phyloP scores from a whole-genome alignment of 1,140 invertebrate genomes.

The Lucilia cuprina region DNA sequence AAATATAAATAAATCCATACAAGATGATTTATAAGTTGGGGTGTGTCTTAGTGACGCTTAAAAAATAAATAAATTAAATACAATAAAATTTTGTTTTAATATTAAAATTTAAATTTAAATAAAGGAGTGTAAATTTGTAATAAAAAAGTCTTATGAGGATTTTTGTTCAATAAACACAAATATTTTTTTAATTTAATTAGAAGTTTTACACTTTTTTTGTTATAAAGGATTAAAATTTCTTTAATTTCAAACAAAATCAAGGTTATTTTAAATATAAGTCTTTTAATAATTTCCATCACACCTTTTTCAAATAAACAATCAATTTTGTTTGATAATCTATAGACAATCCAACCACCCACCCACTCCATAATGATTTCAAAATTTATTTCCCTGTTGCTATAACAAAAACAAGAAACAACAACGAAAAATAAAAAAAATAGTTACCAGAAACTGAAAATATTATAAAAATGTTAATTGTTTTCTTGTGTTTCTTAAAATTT shows the following conservation, averaged over 20 bases:
- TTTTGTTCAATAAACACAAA: too few relatives aligned
- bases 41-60: background rate
- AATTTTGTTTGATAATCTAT: background rate
- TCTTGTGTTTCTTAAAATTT: background rate
- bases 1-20: background rate
- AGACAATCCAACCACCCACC: background rate
- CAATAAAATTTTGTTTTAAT: too few relatives aligned
- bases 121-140: background rate
- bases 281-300: background rate
- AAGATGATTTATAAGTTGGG: background rate
- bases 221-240: background rate
- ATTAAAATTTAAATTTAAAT: background rate
- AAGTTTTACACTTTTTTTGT: background rate
- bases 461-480: background rate
- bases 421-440: background rate
- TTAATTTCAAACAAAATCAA: background rate
- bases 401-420: background rate
- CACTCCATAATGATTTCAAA: background rate
- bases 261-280: background rate
- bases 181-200: background rate
- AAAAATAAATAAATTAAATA: background rate
- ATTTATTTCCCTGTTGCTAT: background rate
- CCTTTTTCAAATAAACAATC: conserved; percentile 2
- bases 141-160: background rate
- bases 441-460: background rate